Conservation (phyloP, 2,113 vertebrate genomes). For the Hypocryptadius cinnamomeus region DNA sequence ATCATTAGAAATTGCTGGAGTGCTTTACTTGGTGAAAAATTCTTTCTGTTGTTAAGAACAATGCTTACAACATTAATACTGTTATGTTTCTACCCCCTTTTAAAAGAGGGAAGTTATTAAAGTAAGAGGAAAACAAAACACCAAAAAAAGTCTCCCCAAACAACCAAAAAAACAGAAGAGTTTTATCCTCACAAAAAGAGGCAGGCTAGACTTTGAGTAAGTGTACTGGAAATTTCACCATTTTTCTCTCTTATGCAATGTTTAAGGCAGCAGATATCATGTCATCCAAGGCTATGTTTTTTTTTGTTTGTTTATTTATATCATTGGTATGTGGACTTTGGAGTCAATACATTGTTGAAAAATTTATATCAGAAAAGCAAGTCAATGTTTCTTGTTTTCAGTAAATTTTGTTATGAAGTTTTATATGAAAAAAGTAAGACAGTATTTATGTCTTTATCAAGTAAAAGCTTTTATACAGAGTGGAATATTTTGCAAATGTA, state of each 20-base stretch:
- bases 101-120: not conserved
- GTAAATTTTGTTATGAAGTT: not conserved
- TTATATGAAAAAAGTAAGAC: not conserved
- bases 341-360: not conserved
- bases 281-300: not conserved
- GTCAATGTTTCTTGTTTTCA: not conserved
- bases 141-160: not conserved
- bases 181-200: not conserved
- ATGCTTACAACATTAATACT: not conserved
- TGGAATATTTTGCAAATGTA: not conserved
- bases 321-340: not conserved
- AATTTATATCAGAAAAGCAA: not conserved
- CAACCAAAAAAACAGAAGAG: not conserved
- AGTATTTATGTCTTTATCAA: not conserved
- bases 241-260: not conserved
- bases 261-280: not conserved
- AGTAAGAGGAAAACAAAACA: not conserved
- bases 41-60: not conserved
- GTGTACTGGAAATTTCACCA: not conserved
- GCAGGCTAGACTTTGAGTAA: not conserved
- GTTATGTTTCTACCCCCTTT: not conserved
- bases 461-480: not conserved
- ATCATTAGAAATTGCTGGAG: not conserved
- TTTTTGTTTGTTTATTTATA: not conserved
- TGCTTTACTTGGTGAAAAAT: not conserved